These are phyloP conservation scores for Papilio xuthus DNA, from an alignment of 1,140 invertebrate species.

Conservation along the genomic window DNA sequence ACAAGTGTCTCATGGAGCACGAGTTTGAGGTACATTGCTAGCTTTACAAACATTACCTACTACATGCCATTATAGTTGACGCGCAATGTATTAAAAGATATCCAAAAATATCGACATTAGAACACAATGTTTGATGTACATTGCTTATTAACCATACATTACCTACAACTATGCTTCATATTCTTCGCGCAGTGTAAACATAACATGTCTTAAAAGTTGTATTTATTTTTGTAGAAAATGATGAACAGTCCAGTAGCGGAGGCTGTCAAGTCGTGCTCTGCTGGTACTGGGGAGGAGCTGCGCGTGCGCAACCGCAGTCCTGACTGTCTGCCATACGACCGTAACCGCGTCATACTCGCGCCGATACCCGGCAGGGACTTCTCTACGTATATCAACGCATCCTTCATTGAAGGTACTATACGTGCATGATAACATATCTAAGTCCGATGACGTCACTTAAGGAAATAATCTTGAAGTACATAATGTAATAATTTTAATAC, in stretches of 20 bases:
- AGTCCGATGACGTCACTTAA: neutral
- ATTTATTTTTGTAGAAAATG: constrained; percentile 86
- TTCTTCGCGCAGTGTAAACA: neutral
- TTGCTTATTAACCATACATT: neutral
- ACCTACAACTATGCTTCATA: neutral
- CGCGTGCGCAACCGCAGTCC: constrained; percentile 93
- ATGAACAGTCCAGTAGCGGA: constrained; percentile 89
- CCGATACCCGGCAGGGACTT: constrained; percentile 92
- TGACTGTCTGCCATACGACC: constrained; percentile 94
- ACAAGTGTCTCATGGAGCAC: constrained; percentile 88
- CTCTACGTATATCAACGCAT: constrained; percentile 98
- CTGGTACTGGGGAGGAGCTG: constrained; percentile 92
- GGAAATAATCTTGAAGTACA: too few relatives aligned
- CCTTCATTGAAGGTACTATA: constrained; percentile 91
- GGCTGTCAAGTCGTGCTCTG: constrained; percentile 90
- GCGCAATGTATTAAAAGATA: neutral
- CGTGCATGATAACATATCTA: constrained; percentile 48
- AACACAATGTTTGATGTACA: neutral
- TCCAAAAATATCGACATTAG: neutral
- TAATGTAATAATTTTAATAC: too few relatives aligned
- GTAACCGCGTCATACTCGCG: constrained; percentile 93
- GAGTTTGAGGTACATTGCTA: constrained; percentile 89
- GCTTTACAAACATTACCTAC: neutral
- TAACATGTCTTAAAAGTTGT: neutral
- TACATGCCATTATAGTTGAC: neutral